A percentile compares a stretch with the other conserved stretches of the same genome.
These are phyloP conservation scores for Microtus oregoni DNA, from an alignment of 2,113 vertebrate species.

Conservation along the genomic window DNA sequence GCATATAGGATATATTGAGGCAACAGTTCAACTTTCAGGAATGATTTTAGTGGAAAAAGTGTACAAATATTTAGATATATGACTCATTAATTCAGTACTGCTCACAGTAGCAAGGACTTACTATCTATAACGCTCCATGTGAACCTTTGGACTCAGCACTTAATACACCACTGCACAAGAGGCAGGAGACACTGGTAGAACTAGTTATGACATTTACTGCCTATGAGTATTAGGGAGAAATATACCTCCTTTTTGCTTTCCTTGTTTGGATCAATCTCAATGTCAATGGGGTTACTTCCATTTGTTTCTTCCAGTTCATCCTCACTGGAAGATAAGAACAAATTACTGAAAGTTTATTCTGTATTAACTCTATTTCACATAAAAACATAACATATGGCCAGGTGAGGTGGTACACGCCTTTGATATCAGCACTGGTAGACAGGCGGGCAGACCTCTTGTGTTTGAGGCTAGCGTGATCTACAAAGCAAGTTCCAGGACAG, in stretches of 20 bases:
- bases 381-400: slow-evolving; percentile 25
- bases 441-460: background rate
- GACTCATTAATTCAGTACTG: background rate
- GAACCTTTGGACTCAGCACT: background rate
- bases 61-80: background rate
- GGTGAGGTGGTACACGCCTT: background rate
- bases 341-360: slow-evolving; percentile 59
- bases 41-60: slow-evolving; percentile 16
- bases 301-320: slow-evolving; percentile 93
- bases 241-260: slow-evolving; percentile 96
- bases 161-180: background rate
- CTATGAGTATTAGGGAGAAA: slow-evolving; percentile 55
- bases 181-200: background rate
- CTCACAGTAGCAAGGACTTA: background rate
- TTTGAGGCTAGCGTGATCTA: no score
- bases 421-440: background rate
- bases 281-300: slow-evolving; percentile 88
- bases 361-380: slow-evolving; percentile 55
- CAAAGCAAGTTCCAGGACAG: background rate
- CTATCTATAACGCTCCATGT: background rate
- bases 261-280: slow-evolving; percentile 91
- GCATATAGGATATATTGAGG: background rate
- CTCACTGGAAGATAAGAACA: slow-evolving; percentile 90
- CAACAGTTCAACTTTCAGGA: background rate
- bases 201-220: background rate